Conservation (phyloP, 2,888 invertebrate genomes). For the Sinodicranocentrus sp. region DNA sequence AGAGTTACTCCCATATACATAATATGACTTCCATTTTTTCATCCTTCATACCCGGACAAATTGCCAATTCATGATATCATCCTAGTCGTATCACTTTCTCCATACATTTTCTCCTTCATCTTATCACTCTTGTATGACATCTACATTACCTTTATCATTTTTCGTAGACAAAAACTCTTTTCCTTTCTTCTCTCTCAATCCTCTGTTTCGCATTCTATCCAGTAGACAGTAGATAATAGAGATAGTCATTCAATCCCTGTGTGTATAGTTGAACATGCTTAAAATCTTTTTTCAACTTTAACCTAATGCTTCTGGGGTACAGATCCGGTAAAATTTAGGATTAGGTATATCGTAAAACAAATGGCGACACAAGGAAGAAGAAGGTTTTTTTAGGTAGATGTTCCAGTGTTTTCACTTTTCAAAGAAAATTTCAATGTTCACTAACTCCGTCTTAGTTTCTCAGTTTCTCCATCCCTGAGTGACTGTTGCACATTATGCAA, state of each 20-base stretch:
- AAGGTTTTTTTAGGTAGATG: too few species aligned
- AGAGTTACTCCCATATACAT: not conserved
- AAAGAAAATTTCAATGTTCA: too few species aligned
- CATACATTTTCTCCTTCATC: slow-evolving; percentile 51
- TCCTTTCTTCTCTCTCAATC: not conserved
- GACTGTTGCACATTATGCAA: too few species aligned
- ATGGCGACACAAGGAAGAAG: too few species aligned
- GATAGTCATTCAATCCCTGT: not conserved
- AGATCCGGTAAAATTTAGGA: too few species aligned
- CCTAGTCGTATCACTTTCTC: slow-evolving; percentile 56
- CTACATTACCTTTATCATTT: slow-evolving; percentile 46
- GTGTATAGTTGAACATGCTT: not conserved
- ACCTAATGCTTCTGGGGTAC: not conserved
- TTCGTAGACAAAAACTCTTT: slow-evolving; percentile 3
- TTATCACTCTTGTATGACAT: slow-evolving; percentile 40
- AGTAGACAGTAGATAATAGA: not conserved
- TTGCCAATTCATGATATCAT: slow-evolving; percentile 73
- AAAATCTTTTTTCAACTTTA: not conserved
- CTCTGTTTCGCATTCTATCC: too few species aligned
- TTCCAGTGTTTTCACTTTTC: too few species aligned
- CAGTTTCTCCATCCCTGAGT: too few species aligned
- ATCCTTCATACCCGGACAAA: slow-evolving; percentile 65
- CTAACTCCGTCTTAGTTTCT: too few species aligned
- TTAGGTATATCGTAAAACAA: too few species aligned
- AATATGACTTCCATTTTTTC: slow-evolving; percentile 29